Percentiles rank a stretch among this genome's conserved stretches.
These are phyloP conservation scores for Cyclophora albipunctata DNA, from an alignment of 2,888 invertebrate species.

Conservation along the genomic window DNA sequence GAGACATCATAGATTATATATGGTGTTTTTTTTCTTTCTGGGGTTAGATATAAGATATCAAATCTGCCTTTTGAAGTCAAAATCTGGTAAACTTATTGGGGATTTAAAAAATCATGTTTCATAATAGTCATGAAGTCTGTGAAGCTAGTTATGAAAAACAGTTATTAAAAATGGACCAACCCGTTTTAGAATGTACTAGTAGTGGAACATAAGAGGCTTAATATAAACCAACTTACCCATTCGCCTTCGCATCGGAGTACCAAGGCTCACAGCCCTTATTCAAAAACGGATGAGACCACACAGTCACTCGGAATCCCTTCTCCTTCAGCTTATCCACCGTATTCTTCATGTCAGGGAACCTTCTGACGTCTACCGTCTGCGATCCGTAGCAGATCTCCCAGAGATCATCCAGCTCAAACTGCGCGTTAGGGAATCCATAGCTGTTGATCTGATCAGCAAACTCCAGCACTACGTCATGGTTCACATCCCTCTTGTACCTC, in stretches of 20 bases:
- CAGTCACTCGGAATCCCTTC: conserved; percentile 73
- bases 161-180: too few relatives aligned
- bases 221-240: conserved; percentile 47
- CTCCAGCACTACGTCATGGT: conserved; percentile 60
- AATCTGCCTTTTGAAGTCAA: too few relatives aligned
- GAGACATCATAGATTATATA: background rate
- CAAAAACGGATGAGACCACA: conserved; percentile 80
- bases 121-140: too few relatives aligned
- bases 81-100: too few relatives aligned
- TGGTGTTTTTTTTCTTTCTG: too few relatives aligned
- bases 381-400: conserved; percentile 81
- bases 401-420: conserved; percentile 79
- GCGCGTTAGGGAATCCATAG: conserved; percentile 68
- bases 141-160: too few relatives aligned
- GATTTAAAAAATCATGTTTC: too few relatives aligned
- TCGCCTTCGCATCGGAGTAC: conserved; percentile 54
- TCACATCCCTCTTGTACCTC: conserved; percentile 70
- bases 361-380: conserved; percentile 57
- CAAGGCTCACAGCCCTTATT: conserved; percentile 74
- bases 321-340: conserved; percentile 53
- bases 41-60: too few relatives aligned
- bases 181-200: too few relatives aligned
- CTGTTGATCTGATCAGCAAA: conserved; percentile 69
- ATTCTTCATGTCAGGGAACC: conserved; percentile 73
- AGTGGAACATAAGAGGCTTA: too few relatives aligned